Base-by-base conservation (phyloP, 2,888 invertebrate species). In the Timema cristinae region DNA sequence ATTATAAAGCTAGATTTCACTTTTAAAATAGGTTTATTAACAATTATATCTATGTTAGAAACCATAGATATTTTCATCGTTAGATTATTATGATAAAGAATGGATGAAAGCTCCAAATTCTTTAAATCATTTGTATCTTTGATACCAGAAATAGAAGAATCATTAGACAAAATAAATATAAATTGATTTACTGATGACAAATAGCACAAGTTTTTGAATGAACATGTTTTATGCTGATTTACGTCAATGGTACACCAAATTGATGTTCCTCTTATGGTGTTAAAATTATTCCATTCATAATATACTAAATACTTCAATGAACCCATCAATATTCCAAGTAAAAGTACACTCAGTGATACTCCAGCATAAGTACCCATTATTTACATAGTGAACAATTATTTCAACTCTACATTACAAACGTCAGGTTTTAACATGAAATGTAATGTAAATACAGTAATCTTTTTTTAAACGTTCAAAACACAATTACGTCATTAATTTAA, bases 191-290 rank as follows among this genome's bases (percentile, higher is more conserved):
- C 73, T 50, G 72, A 67, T 6, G 81, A 77, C n/a, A 79, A 73
- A 75, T 81, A 84, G 76, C 83, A 84, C 47, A 84, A 74, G 76
- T 84, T 83, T 51, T 77, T 73, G 76, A 84, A 83, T 15, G 77
- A 78, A 74, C 84, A 85, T 9, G 73, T 66, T 72, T 71, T 76
- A 15, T 73, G 73, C 7, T 69, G 66, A 66, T 70, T 70, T 15
- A 68, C 15, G 70, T 71, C 71, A 13, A 54, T 47, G 7, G 69
- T 50, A 73, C 78, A 78, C 75, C 76, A 76, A 5, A 78, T 71
- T 8, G 78, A 78, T 7, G 78, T 77, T n/a, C 32, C 32, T 32
- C 32, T 4, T 32, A 32, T 32, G 32, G 32, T 32, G 32, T 32
- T 32, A 32, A 32, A 4, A 32, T 32, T 32, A 32, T 32, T 32